Percentiles rank a stretch among this genome's conserved stretches.
Evolutionary conservation across 2,797 vertebrate species (phyloP).

Genomic region (Chanos chanos): DNA sequence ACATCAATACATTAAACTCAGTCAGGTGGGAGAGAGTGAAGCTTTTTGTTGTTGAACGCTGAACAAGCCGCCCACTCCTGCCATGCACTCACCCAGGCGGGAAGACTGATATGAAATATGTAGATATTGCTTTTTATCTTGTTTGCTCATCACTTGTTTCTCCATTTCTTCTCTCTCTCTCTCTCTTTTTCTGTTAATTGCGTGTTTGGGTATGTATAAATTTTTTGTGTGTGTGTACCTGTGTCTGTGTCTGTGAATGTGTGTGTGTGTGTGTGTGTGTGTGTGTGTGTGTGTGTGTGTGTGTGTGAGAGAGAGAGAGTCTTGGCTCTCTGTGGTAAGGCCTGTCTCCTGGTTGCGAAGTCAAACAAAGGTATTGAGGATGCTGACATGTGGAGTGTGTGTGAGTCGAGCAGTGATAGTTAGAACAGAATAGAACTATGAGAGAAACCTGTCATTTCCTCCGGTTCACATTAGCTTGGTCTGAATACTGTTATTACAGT

Average conservation of each 20-base stretch:
- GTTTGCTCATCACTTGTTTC: background rate
- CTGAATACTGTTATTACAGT: conserved; percentile 24
- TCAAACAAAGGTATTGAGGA: conserved; percentile 9
- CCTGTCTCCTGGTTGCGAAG: no score
- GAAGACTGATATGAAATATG: conserved; percentile 18
- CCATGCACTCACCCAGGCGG: conserved; percentile 4
- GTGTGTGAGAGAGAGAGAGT: background rate
- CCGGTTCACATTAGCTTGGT: background rate
- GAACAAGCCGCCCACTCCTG: background rate
- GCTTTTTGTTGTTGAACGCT: background rate
- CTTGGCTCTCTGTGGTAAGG: no score
- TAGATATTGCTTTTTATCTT: background rate
- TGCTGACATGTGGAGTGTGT: background rate
- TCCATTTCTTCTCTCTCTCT: background rate
- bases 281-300: background rate
- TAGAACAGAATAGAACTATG: background rate
- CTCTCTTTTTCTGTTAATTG: background rate
- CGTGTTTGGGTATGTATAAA: background rate
- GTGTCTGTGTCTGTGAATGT: background rate
- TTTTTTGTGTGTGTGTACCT: conserved; percentile 1
- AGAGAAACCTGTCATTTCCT: conserved; percentile 8
- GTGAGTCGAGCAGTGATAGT: background rate
- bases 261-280: background rate
- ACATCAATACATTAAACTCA: conserved; percentile 11
- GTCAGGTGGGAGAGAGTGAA: conserved; percentile 14